Evolutionary conservation across 2,888 invertebrate genomes (phyloP).

Genomic region (Timema cristinae): DNA sequence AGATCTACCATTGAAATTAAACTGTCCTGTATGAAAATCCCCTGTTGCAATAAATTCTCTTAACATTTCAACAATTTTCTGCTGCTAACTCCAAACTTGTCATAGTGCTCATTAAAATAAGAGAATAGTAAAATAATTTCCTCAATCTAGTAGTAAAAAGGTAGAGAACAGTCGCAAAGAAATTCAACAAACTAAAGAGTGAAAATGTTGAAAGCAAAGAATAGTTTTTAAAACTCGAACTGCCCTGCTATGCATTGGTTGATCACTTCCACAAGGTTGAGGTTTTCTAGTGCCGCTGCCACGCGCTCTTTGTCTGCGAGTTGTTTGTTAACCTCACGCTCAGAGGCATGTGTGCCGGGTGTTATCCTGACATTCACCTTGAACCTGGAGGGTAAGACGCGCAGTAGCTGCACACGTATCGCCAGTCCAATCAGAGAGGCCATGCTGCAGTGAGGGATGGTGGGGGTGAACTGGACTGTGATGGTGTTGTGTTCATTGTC

Average conservation of each 20-base stretch:
- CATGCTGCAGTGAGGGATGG: conserved; percentile 99
- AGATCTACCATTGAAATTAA: too few species aligned
- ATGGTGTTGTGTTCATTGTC: conserved; percentile 69
- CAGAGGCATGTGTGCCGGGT: conserved; percentile 89
- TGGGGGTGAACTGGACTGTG: conserved; percentile 86
- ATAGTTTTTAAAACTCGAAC: too few species aligned
- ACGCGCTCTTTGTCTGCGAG: conserved; percentile 96
- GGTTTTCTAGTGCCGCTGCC: conserved; percentile 94
- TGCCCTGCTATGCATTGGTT: conserved; percentile 73
- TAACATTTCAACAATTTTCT: too few species aligned
- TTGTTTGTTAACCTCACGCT: conserved; percentile 93
- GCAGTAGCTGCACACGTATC: conserved; percentile 84
- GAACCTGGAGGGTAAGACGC: conserved; percentile 74
- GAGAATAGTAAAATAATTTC: too few species aligned
- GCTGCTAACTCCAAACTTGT: too few species aligned
- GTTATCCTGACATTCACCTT: conserved; percentile 86
- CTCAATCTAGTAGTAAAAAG: too few species aligned
- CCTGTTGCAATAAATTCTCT: too few species aligned
- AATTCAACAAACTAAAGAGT: too few species aligned
- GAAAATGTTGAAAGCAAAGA: too few species aligned
- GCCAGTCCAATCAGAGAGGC: conserved; percentile 91
- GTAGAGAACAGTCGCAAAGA: too few species aligned
- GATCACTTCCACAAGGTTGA: conserved; percentile 84
- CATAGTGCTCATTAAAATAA: too few species aligned
- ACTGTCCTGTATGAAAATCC: too few species aligned